phyloP scores from a whole-genome alignment of 2,888 invertebrate genomes.

The Lycia hirtaria region DNA sequence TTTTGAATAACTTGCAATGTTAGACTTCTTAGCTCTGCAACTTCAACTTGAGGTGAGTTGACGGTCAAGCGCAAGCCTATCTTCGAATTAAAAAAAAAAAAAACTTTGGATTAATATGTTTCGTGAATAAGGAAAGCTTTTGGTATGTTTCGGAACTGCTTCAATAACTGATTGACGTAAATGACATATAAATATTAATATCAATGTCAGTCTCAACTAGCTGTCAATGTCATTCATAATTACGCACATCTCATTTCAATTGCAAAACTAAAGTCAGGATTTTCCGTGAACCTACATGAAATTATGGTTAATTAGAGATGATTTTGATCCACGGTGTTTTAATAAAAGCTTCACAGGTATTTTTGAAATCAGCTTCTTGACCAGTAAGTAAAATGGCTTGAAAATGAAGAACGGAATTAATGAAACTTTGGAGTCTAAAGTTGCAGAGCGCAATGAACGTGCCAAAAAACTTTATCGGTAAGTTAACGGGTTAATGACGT shows the following conservation, averaged over 20 bases:
- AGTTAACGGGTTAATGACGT: constrained; percentile 36
- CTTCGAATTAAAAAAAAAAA: too few species aligned
- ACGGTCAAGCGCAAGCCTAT: too few species aligned
- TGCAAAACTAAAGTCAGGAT: constrained; percentile 6
- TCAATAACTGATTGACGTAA: too few species aligned
- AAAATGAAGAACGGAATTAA: constrained; percentile 80
- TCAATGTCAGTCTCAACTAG: background rate
- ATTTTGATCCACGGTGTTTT: constrained; percentile 50
- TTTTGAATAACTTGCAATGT: too few species aligned
- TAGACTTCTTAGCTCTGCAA: too few species aligned
- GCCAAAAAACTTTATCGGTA: constrained; percentile 83
- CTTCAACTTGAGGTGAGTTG: too few species aligned
- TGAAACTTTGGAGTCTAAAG: constrained; percentile 77
- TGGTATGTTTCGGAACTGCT: too few species aligned
- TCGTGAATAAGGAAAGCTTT: too few species aligned
- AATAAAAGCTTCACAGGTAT: constrained; percentile 50
- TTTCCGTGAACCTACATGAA: constrained; percentile 24
- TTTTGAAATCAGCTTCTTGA: constrained; percentile 70
- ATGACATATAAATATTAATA: too few species aligned
- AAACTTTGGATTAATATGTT: too few species aligned
- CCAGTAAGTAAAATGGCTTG: constrained; percentile 79
- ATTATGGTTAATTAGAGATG: constrained; percentile 51
- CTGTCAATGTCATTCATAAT: constrained; percentile 9
- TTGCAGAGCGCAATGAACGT: constrained; percentile 76
- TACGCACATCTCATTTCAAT: constrained; percentile 21